Conservation (phyloP, 2,797 vertebrate genomes). For the Falco naumanni region DNA sequence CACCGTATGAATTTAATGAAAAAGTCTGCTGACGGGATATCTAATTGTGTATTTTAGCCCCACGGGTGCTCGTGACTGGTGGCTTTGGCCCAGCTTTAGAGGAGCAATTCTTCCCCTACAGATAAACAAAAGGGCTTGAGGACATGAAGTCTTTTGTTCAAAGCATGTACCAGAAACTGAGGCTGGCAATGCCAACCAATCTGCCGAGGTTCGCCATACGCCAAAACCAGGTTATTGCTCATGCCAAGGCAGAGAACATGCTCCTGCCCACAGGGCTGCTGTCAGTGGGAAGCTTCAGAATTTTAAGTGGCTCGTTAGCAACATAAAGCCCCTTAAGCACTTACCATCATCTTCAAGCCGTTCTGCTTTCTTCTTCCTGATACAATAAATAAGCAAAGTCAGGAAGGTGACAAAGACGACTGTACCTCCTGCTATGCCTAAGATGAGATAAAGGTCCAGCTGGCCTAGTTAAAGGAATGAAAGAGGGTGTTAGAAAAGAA, state of each 20-base stretch:
- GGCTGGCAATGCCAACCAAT: neutral
- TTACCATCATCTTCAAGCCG: constrained; percentile 31
- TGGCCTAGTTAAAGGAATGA: constrained; percentile 7
- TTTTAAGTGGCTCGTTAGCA: neutral
- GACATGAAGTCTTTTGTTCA: neutral
- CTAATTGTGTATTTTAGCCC: neutral
- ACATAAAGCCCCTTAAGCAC: neutral
- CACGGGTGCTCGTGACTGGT: neutral
- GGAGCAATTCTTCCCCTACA: neutral
- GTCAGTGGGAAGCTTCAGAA: neutral
- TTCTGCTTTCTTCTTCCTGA: constrained; percentile 40
- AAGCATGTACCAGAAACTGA: neutral
- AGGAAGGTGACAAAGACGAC: neutral
- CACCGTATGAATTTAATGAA: neutral
- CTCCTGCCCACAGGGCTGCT: neutral
- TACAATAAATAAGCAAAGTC: constrained; percentile 53
- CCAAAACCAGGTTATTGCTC: neutral
- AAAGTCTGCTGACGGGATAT: neutral
- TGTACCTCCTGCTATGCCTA: constrained; percentile 43
- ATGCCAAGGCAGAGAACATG: neutral
- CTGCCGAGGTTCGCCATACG: neutral
- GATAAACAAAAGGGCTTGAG: neutral
- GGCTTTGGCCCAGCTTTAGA: neutral
- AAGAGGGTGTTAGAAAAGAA: neutral
- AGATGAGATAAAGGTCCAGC: constrained; percentile 19